Evolutionary conservation across 2,888 invertebrate species (phyloP).

Genomic region (Cephus rjabovi): DNA sequence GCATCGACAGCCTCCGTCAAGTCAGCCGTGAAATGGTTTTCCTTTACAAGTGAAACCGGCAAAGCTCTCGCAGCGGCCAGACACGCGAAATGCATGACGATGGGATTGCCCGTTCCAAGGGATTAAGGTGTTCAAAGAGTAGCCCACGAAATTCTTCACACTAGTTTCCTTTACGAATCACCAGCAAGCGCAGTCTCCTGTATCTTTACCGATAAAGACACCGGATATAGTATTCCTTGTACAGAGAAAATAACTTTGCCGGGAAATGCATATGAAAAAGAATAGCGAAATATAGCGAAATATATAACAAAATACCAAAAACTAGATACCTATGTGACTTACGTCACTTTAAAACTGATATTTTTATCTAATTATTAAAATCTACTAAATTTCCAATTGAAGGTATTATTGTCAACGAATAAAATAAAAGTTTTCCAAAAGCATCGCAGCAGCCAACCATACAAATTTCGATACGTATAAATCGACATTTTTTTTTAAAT

Average conservation of each 20-base stretch:
- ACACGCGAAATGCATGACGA: conserved; percentile 12
- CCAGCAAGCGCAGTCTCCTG: background rate
- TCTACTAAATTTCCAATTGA: background rate
- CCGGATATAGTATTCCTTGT: background rate
- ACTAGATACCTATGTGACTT: background rate
- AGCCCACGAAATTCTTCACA: background rate
- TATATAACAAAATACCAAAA: background rate
- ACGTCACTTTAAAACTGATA: background rate
- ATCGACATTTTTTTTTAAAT: no score
- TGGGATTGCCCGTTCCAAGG: background rate
- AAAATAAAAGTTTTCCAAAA: background rate
- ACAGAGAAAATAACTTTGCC: background rate
- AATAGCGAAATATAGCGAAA: no score
- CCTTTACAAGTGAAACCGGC: conserved; percentile 39
- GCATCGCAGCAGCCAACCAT: background rate
- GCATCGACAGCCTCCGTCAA: conserved; percentile 39
- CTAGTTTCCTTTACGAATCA: background rate
- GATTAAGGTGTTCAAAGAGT: background rate
- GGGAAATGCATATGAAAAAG: background rate
- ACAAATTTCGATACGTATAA: no score
- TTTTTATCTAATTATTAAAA: background rate
- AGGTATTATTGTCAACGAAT: background rate
- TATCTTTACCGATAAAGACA: background rate
- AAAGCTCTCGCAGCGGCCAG: conserved; percentile 19
- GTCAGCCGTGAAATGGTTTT: conserved; percentile 55